A percentile compares a stretch with the other conserved stretches of the same genome.
phyloP scores from a whole-genome alignment of 2,113 vertebrate genomes.

The Scolopax mira region DNA sequence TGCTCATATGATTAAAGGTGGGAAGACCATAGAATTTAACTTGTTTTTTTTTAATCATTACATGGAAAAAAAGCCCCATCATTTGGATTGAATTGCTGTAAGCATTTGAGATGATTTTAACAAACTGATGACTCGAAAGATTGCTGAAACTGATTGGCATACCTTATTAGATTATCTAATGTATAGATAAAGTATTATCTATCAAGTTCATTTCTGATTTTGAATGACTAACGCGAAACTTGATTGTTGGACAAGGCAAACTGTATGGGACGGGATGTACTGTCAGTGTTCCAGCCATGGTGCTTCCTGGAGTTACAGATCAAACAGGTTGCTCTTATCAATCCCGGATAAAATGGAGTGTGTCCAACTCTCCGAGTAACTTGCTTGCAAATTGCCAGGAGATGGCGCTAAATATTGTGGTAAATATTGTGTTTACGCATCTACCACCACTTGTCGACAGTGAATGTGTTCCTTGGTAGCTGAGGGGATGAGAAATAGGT shows the following conservation, averaged over 20 bases:
- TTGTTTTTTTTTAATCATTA: rapidly evolving
- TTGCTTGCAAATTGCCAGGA: background rate
- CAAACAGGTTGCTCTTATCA: background rate
- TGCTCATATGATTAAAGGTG: background rate
- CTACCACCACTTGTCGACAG: too few relatives aligned
- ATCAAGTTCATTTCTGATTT: background rate
- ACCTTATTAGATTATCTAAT: background rate
- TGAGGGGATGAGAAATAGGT: background rate
- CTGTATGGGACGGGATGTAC: background rate
- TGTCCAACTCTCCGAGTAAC: too few relatives aligned
- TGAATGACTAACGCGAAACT: background rate
- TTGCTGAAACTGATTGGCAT: background rate
- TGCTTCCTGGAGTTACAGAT: background rate
- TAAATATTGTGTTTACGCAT: too few relatives aligned
- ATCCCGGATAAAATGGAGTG: rapidly evolving
- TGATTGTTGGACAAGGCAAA: too few relatives aligned
- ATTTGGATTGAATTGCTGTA: background rate
- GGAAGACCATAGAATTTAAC: background rate
- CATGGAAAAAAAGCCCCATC: background rate
- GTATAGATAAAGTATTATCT: background rate
- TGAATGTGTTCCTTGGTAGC: background rate
- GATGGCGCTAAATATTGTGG: background rate
- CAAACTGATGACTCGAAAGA: rapidly evolving
- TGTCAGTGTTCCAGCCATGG: background rate
- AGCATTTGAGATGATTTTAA: background rate